Evolutionary conservation across 2,797 vertebrate genomes (phyloP).

Genomic region (Apodemus agrarius): DNA sequence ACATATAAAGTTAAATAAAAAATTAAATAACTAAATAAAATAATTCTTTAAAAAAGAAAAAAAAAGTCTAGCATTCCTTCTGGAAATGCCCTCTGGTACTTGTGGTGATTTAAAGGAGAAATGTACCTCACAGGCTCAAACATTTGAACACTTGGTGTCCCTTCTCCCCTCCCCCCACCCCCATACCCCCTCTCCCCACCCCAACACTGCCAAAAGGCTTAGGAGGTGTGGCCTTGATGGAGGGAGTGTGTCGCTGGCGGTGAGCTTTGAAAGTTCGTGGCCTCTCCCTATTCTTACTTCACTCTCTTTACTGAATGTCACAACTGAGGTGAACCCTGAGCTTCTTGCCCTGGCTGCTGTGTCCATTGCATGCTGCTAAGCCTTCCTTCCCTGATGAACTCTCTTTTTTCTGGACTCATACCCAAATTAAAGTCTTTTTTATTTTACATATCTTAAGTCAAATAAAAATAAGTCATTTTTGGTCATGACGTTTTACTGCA

Average conservation of each 20-base stretch:
- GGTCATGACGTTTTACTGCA: not conserved
- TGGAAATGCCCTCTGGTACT: not conserved
- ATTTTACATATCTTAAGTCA: too few relatives aligned
- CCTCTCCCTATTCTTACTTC: not conserved
- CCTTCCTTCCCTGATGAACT: not conserved
- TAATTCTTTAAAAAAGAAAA: too few relatives aligned
- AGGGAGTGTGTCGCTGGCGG: not conserved
- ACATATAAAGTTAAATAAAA: too few relatives aligned
- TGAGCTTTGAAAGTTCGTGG: not conserved
- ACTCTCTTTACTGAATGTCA: not conserved
- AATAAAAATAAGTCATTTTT: not conserved
- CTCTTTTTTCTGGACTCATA: not conserved
- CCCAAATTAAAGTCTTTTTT: not conserved
- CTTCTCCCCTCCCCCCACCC: too few relatives aligned
- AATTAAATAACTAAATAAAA: too few relatives aligned
- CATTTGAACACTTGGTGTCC: not conserved
- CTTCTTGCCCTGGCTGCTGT: not conserved
- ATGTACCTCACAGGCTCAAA: not conserved
- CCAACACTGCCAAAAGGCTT: too few relatives aligned
- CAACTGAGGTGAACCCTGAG: not conserved
- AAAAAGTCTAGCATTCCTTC: not conserved
- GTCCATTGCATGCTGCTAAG: not conserved
- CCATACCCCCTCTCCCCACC: too few relatives aligned
- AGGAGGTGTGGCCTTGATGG: not conserved
- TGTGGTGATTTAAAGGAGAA: not conserved